Conservation (phyloP, 2,113 vertebrate genomes). For the Onychostruthus taczanowskii region DNA sequence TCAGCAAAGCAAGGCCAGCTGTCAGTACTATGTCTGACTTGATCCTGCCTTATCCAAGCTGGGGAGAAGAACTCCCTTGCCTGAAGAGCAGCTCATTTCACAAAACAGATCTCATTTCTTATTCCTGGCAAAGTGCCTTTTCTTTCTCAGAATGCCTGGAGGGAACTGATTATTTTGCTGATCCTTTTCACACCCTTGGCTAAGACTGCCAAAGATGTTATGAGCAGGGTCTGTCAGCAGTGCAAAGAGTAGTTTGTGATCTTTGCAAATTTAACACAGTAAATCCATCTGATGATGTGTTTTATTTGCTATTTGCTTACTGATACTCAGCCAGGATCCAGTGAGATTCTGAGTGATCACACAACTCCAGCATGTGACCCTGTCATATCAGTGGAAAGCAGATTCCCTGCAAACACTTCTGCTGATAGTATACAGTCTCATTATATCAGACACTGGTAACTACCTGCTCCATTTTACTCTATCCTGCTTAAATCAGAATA, state of each 20-base stretch:
- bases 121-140: neutral
- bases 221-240: neutral
- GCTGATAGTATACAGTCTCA: neutral
- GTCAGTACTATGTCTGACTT: neutral
- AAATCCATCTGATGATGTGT: neutral
- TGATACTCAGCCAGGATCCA: neutral
- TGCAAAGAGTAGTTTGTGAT: neutral
- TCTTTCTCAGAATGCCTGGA: neutral
- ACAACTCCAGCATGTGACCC: neutral
- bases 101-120: neutral
- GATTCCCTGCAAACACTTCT: neutral
- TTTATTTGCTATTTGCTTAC: neutral
- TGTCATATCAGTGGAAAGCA: neutral
- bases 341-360: neutral
- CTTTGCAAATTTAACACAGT: neutral
- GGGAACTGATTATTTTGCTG: neutral
- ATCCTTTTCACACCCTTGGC: neutral
- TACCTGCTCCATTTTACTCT: neutral
- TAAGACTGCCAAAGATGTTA: neutral
- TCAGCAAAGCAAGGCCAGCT: neutral
- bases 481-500: neutral
- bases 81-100: neutral
- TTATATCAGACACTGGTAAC: neutral
- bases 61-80: neutral
- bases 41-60: neutral